A percentile compares a stretch with the other conserved stretches of the same genome.
Evolutionary conservation across 2,113 vertebrate genomes (phyloP).

Genomic region (Laticauda laticaudata): DNA sequence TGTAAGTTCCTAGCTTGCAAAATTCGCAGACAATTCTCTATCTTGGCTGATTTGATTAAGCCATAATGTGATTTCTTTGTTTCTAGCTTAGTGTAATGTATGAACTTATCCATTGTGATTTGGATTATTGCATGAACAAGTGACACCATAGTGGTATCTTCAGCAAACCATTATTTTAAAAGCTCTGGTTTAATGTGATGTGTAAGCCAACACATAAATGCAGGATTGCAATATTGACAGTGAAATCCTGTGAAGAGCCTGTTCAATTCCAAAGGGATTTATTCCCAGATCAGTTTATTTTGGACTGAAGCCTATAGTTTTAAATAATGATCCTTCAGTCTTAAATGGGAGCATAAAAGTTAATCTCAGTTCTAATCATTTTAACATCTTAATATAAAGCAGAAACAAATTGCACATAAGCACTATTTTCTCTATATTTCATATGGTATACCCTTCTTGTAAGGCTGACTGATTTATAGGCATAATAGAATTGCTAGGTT

Average conservation of each 20-base stretch:
- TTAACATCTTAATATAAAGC: neutral
- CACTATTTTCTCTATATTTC: neutral
- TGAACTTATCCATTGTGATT: neutral
- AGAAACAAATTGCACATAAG: neutral
- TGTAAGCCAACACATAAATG: neutral
- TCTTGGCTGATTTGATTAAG: neutral
- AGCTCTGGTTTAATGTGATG: neutral
- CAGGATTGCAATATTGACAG: neutral
- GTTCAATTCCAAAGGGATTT: neutral
- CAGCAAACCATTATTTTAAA: neutral
- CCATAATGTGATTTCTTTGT: neutral
- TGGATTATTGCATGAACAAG: neutral
- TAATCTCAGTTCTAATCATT: neutral
- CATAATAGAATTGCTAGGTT: neutral
- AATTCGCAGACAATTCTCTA: neutral
- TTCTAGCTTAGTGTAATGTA: neutral
- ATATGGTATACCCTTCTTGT: neutral
- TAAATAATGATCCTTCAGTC: neutral
- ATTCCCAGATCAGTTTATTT: neutral
- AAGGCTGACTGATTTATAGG: neutral
- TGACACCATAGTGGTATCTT: neutral
- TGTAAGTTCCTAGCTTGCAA: neutral
- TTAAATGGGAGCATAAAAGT: neutral
- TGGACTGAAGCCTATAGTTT: neutral
- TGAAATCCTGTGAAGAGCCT: neutral